Percentiles rank a stretch among this genome's conserved stretches.
phyloP scores from a whole-genome alignment of 2,113 vertebrate species.

The Triplophysa rosa region DNA sequence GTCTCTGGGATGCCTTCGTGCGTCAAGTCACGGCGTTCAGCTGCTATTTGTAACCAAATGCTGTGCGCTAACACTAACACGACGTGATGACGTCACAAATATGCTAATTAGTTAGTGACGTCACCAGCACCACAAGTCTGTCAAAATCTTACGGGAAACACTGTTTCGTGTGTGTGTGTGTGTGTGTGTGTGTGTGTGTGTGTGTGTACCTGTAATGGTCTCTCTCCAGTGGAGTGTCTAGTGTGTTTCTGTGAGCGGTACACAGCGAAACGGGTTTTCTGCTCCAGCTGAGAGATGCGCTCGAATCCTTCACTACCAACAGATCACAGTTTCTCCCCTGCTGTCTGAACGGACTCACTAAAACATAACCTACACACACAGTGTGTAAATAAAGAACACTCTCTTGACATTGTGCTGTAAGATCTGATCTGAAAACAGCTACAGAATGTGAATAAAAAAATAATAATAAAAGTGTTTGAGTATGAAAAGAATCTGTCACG shows the following conservation, averaged over 20 bases:
- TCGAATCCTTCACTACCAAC: conserved; percentile 72
- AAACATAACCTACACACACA: conserved; percentile 71
- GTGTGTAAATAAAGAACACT: too few relatives aligned
- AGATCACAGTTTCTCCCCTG: conserved; percentile 77
- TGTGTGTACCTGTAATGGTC: conserved; percentile 81
- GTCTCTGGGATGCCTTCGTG: too few relatives aligned
- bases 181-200: not conserved
- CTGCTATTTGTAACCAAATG: too few relatives aligned
- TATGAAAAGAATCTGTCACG: not conserved
- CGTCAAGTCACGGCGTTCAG: too few relatives aligned
- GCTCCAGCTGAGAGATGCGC: conserved; percentile 77
- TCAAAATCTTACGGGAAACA: too few relatives aligned
- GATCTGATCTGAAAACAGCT: too few relatives aligned
- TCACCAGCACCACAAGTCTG: too few relatives aligned
- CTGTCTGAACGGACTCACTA: conserved; percentile 82
- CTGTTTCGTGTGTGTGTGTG: not conserved
- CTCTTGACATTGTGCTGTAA: too few relatives aligned
- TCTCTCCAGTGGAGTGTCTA: conserved; percentile 61
- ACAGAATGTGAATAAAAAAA: too few relatives aligned
- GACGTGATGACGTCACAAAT: too few relatives aligned
- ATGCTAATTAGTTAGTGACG: too few relatives aligned
- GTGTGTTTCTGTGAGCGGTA: conserved; percentile 56
- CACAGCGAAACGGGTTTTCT: conserved; percentile 72
- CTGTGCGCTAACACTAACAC: too few relatives aligned
- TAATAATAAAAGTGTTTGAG: not conserved